Base-by-base conservation (phyloP, 30 jellyfish, hydroid and myxozoan genomes). In the Aurelia aurita region DNA sequence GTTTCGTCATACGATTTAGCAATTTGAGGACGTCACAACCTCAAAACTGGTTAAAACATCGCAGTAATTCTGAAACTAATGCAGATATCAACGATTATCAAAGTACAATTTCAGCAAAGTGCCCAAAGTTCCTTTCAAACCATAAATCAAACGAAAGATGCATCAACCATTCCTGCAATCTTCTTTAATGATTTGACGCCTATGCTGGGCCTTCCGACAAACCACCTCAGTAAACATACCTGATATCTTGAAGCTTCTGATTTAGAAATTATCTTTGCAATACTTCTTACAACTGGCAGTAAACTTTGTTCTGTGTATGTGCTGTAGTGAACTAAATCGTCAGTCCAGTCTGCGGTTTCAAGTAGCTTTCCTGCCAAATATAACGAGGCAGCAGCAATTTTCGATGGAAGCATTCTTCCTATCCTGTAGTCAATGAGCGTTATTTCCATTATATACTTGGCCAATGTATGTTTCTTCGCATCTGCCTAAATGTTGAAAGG, bases 321-420 rank as follows among this genome's bases (percentile, higher is more conserved):
- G 71, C 96, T 94, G 86, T 94, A 88, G 76, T 94, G 79, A 16
- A 34, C 91, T n/a, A 94, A 75, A 0, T 97, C 82, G 8, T 88
- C 82, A 31, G 95, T 96, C 99, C 99, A 95, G 61, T 80, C 89
- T 13, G 96, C 85, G 45, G 74, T 74, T 26, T 95, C 95, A 10
- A 95, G 77, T 35, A 95, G 59, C 51, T 81, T 76, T 4, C 86
- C 82, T 29, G 99, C 62, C 60, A 95, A 51, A 20, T 67, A 76
- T 51, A 89, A 77, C 15, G 98, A 89, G 27, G 99, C 95, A n/a
- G 99, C 99, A 46, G 99, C 99, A 26, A 95, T 63, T 60, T 54
- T 59, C 9, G 99, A 95, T 51, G 99, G 99, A 13, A 68, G 72
- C 34, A 44, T 23, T 20, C 91, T 43, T 18, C 89, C 82, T 58